Evolutionary conservation across 2,113 vertebrate genomes (phyloP).

Genomic region (Anser cygnoides): DNA sequence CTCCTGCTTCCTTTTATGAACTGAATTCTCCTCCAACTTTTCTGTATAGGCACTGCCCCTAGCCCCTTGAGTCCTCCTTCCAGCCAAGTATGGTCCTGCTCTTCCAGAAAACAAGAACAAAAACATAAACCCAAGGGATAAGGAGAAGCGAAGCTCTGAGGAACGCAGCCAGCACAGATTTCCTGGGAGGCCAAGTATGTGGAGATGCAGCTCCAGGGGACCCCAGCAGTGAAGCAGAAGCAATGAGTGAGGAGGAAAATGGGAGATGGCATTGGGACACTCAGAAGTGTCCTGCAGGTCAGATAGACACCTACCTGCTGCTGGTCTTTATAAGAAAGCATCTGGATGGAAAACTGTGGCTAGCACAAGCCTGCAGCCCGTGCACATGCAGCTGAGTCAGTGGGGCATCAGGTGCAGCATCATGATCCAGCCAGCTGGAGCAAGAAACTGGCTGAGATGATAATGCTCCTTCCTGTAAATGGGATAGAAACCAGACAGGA

Average conservation of each 20-base stretch:
- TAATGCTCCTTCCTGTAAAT: not conserved
- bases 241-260: not conserved
- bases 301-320: not conserved
- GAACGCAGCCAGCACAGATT: not conserved
- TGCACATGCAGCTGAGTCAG: accelerated
- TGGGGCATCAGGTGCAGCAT: not conserved
- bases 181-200: not conserved
- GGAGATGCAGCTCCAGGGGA: not conserved
- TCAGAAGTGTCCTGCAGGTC: not conserved
- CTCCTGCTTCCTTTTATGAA: not conserved
- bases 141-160: not conserved
- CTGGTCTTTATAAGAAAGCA: not conserved
- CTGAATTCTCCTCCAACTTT: not conserved
- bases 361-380: not conserved
- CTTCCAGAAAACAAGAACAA: not conserved
- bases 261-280: not conserved
- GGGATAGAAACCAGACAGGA: not conserved
- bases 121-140: not conserved
- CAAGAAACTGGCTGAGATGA: not conserved
- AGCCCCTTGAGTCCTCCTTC: not conserved
- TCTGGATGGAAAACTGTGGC: not conserved
- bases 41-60: not conserved
- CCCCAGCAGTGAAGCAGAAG: not conserved
- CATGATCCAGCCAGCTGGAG: not conserved
- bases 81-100: not conserved